Percentiles rank a stretch among this genome's conserved stretches.
phyloP scores from a whole-genome alignment of 2,888 invertebrate genomes.

The Aporophyla lueneburgensis region DNA sequence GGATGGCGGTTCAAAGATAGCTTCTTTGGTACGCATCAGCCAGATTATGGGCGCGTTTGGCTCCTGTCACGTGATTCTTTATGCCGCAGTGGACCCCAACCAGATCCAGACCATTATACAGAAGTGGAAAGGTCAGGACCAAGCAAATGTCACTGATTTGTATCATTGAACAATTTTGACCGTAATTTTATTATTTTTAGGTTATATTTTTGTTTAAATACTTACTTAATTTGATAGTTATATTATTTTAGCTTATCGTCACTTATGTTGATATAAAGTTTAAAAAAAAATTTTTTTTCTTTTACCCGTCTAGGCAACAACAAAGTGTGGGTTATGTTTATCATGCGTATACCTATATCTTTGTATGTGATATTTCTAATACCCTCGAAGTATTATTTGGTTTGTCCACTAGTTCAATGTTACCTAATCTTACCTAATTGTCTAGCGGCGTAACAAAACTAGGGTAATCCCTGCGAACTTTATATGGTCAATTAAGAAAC shows the following conservation, averaged over 20 bases:
- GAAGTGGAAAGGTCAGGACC: neutral
- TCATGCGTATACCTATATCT: neutral
- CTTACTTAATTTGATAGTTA: neutral
- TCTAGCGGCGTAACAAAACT: neutral
- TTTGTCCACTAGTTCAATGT: no score
- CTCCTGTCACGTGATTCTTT: conserved; percentile 66
- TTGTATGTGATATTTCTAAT: no score
- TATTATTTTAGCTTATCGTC: neutral
- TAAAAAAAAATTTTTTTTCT: neutral
- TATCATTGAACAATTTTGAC: neutral
- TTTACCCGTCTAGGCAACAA: neutral
- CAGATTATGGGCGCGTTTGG: conserved; percentile 70
- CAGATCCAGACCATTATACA: conserved; percentile 74
- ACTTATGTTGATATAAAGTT: neutral
- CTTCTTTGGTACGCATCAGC: conserved; percentile 63
- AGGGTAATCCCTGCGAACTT: conserved; percentile 11
- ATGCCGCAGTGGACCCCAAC: conserved; percentile 75
- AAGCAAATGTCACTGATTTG: conserved; percentile 18
- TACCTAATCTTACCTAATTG: neutral
- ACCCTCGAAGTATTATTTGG: no score
- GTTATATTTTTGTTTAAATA: neutral
- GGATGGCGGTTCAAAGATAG: conserved; percentile 78
- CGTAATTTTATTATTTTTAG: neutral
- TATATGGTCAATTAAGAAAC: conserved; percentile 42
- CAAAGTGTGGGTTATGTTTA: neutral